Evolutionary conservation across 2,113 vertebrate genomes (phyloP), one percentile per base, ranked within the genome.

Genomic region (Nothobranchius kuhntae): DNA sequence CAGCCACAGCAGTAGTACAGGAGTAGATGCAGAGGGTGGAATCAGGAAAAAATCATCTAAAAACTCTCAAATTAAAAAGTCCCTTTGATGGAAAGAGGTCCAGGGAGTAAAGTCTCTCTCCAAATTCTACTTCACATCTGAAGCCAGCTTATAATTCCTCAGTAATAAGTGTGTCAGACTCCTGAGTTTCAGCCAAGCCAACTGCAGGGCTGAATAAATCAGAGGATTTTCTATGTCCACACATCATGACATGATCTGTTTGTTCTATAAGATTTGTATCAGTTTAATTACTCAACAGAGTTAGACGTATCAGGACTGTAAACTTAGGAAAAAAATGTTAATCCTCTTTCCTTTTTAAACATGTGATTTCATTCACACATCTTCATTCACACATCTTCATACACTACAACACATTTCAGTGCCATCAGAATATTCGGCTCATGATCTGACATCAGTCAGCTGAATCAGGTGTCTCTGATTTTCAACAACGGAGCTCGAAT

Each of bases 131-230:
- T 57, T 84, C 48, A 74, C 80, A 87, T 88, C 77, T 70, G 55
- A 65, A 54, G 74, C 72, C 80, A 84, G 78, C 81, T 87, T 78
- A 78, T 84, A 78, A 84, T 86, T 89, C 81, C 74, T 75, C 62
- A 73, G 70, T 75, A 77, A 86, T 78, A 80, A 84, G 56, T 86
- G 77, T 85, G 78, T 84, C 81, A 82, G 80, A 78, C 56, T 72
- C 36, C 54, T 80, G 65, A 78, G 76, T 76, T 83, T 48, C 40
- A 53, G 71, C 78, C 83, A 84, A 79, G 71, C 62, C 48, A 70
- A 77, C 78, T 78, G 73, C 44, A 63, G 51, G 53, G 75, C 44
- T 55, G 21, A 10, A 50, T 56, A 48, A 66, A 77, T 65, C 50
- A 77, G 38, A 81, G 50, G 50, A 70, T 81, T 65, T 64, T 66